Evolutionary conservation across 2,888 invertebrate genomes (phyloP).

Genomic region (Acanthosepion esculentum): DNA sequence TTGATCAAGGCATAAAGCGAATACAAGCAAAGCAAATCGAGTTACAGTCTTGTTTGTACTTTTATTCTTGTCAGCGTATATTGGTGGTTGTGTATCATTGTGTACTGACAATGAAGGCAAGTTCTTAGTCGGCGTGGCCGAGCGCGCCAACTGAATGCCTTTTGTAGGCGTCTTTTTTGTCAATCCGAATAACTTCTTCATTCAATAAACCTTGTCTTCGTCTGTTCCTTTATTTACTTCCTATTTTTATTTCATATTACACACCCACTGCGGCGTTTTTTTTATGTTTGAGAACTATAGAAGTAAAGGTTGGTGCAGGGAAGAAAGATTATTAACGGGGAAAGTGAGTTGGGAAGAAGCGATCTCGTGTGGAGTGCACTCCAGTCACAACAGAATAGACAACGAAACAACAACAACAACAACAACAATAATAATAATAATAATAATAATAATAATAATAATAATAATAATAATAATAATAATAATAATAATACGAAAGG

Average conservation of each 20-base stretch:
- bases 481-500: no score
- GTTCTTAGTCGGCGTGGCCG: not conserved
- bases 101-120: constrained; percentile 33
- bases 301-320: no score
- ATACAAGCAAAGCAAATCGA: constrained; percentile 1
- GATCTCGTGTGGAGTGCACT: no score
- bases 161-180: not conserved
- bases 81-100: not conserved
- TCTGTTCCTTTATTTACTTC: not conserved
- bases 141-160: not conserved
- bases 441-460: no score
- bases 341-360: no score
- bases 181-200: not conserved
- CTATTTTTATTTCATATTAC: not conserved
- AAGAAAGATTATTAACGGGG: no score
- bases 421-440: no score
- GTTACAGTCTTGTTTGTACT: not conserved
- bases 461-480: no score
- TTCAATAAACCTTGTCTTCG: not conserved
- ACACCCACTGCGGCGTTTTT: no score
- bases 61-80: not conserved
- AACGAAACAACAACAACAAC: no score
- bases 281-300: no score
- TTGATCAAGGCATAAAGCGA: not conserved
- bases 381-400: no score